These are phyloP conservation scores for Gryllus longicercus DNA, from an alignment of 2,888 invertebrate species.

Conservation along the genomic window DNA sequence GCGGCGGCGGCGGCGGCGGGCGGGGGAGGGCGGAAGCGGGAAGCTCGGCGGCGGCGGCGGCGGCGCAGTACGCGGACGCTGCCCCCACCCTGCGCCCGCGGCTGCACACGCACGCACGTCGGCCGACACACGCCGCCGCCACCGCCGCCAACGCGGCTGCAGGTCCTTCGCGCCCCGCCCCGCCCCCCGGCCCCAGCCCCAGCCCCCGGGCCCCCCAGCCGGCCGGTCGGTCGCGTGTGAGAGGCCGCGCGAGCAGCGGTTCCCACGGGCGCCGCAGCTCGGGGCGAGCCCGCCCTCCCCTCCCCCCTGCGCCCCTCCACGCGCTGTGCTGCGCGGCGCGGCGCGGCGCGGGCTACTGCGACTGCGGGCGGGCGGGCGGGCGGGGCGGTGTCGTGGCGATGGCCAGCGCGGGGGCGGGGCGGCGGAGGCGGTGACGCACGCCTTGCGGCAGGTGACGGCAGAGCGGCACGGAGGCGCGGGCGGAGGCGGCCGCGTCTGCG, in stretches of 20 bases:
- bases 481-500: neutral
- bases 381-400: neutral
- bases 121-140: neutral
- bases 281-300: slow-evolving; percentile 4
- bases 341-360: neutral
- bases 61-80: neutral
- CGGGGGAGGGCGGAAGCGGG: neutral
- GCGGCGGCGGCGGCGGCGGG: neutral
- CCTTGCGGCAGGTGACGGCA: neutral
- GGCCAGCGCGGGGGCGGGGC: neutral
- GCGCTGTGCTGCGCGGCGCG: neutral
- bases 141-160: neutral
- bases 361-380: neutral
- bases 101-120: neutral
- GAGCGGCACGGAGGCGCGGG: neutral
- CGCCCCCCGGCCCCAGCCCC: neutral
- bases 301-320: neutral
- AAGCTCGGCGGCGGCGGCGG: neutral
- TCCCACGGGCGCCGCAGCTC: slow-evolving; percentile 17
- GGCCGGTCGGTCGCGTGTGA: slow-evolving; percentile 17
- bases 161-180: neutral
- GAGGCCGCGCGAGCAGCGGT: slow-evolving; percentile 9
- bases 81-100: neutral
- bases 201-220: neutral
- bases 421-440: neutral